Conservation (phyloP, 2,113 vertebrate species). For the Microtus oregoni region DNA sequence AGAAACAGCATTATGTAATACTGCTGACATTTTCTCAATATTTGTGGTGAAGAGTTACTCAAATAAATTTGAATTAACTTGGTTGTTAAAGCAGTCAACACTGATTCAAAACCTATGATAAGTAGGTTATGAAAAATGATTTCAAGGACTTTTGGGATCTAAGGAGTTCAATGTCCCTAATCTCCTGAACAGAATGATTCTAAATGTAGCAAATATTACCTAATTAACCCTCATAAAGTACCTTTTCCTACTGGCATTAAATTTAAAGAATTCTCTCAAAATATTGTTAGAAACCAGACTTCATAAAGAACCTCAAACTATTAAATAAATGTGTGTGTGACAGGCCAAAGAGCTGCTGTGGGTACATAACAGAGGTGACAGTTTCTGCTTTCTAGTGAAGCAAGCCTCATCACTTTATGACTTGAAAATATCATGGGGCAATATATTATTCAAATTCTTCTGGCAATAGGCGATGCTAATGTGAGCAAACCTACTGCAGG, state of each 20-base stretch:
- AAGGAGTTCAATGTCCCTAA: fast-evolving
- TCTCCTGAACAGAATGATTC: background rate
- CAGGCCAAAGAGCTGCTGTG: background rate
- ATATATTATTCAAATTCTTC: background rate
- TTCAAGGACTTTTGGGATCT: background rate
- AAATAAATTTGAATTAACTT: slow-evolving; percentile 55
- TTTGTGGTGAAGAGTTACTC: slow-evolving; percentile 9
- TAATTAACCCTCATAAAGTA: background rate
- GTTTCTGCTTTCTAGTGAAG: background rate
- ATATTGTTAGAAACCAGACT: background rate
- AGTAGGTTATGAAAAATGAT: slow-evolving; percentile 21
- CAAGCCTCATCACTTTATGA: background rate
- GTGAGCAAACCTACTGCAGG: background rate
- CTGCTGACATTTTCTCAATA: slow-evolving; percentile 40
- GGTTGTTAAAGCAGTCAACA: slow-evolving; percentile 20
- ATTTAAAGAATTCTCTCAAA: background rate
- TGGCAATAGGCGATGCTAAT: background rate
- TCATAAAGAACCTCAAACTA: background rate
- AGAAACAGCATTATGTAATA: background rate
- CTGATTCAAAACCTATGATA: background rate
- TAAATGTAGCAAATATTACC: background rate
- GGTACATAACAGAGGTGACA: background rate
- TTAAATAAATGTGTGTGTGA: background rate
- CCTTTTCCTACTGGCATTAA: background rate
- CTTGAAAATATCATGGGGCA: fast-evolving